A percentile compares a stretch with the other conserved stretches of the same genome.
These are phyloP conservation scores for Dolichomitus sp. DNA, from an alignment of 2,888 invertebrate genomes.

Conservation along the genomic window DNA sequence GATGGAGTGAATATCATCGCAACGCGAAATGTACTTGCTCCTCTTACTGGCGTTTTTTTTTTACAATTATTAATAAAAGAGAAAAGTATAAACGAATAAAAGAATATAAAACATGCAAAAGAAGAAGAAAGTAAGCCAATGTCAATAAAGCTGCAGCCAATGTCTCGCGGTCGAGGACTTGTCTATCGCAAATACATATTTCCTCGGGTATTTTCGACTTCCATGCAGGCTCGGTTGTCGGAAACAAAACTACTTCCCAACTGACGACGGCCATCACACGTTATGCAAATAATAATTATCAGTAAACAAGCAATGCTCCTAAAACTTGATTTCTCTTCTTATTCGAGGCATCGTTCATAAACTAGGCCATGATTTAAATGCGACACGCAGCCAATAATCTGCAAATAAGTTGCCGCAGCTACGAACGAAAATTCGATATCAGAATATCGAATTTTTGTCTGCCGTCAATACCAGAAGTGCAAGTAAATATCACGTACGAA, in stretches of 20 bases:
- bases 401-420: not conserved
- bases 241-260: conserved; percentile 48
- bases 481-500: conserved; percentile 17
- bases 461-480: not conserved
- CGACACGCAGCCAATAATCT: conserved; percentile 62
- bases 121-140: conserved; percentile 69
- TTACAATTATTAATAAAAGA: conserved; percentile 57
- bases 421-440: no score
- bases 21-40: conserved; percentile 73
- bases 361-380: conserved; percentile 72
- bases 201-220: conserved; percentile 39
- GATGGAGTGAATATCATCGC: conserved; percentile 75
- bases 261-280: conserved; percentile 69
- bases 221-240: conserved; percentile 71
- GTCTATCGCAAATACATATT: conserved; percentile 26
- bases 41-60: conserved; percentile 63
- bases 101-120: conserved; percentile 70
- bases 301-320: conserved; percentile 79
- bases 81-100: conserved; percentile 63
- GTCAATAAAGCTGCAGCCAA: conserved; percentile 76
- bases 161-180: conserved; percentile 72
- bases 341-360: conserved; percentile 65
- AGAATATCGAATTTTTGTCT: conserved; percentile 9
- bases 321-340: conserved; percentile 70
- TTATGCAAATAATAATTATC: conserved; percentile 75